phyloP scores from a whole-genome alignment of 1,140 invertebrate genomes.

The Rhagoletis zephyria region DNA sequence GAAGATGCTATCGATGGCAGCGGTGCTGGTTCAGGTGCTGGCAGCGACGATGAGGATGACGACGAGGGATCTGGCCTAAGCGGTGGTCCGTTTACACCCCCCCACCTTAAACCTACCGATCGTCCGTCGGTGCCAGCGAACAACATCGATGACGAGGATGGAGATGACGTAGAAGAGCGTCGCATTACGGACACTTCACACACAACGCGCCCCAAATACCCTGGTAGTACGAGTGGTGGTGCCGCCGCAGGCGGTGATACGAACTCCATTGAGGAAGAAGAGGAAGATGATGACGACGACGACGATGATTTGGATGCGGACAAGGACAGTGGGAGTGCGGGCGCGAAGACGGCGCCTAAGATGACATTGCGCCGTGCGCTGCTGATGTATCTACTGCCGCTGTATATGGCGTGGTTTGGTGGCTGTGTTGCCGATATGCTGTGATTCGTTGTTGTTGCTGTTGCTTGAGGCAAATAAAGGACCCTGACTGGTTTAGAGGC shows the following conservation, averaged over 20 bases:
- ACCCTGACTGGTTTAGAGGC: neutral
- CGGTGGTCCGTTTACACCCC: conserved; percentile 71
- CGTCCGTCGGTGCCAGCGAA: conserved; percentile 62
- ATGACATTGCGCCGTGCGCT: conserved; percentile 79
- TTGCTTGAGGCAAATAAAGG: neutral
- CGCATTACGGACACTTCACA: conserved; percentile 60
- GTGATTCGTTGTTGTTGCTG: conserved; percentile 77
- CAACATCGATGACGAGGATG: conserved; percentile 65
- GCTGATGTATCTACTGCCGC: conserved; percentile 83
- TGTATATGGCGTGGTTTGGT: conserved; percentile 88
- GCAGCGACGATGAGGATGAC: conserved; percentile 73
- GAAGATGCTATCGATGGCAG: conserved; percentile 76
- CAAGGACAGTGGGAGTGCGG: conserved; percentile 56
- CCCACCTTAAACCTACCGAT: conserved; percentile 65
- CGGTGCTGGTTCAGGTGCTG: conserved; percentile 77
- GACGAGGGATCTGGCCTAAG: conserved; percentile 74
- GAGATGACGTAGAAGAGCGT: conserved; percentile 61
- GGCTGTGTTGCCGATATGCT: conserved; percentile 85
- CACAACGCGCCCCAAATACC: conserved; percentile 62
- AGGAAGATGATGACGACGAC: conserved; percentile 47
- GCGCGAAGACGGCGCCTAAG: conserved; percentile 68
- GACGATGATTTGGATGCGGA: conserved; percentile 56
- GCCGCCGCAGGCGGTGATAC: conserved; percentile 60
- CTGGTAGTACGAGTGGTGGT: conserved; percentile 58
- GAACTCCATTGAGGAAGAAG: conserved; percentile 59